Evolutionary conservation across 2,888 invertebrate species (phyloP).

Genomic region (Catocala sponsa): DNA sequence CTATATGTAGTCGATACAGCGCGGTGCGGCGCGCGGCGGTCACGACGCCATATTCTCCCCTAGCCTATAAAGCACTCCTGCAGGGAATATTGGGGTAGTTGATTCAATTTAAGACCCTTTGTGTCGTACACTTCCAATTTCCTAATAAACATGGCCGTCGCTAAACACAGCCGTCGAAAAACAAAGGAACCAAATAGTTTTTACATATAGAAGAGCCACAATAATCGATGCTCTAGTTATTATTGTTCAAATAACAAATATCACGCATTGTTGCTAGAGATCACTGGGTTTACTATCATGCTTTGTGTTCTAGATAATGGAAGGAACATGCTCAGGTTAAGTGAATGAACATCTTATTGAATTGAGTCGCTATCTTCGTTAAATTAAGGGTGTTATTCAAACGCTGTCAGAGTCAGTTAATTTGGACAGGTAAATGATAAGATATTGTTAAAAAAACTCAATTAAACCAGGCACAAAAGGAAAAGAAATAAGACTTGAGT

Average conservation of each 20-base stretch:
- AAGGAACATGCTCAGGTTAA: constrained; percentile 24
- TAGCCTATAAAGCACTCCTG: constrained; percentile 67
- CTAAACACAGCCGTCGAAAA: constrained; percentile 70
- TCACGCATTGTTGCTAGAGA: constrained; percentile 53
- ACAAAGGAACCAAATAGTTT: constrained; percentile 64
- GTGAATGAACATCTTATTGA: neutral
- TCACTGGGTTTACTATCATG: constrained; percentile 47
- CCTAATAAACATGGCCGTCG: constrained; percentile 74
- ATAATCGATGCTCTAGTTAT: constrained; percentile 66
- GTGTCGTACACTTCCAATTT: constrained; percentile 78
- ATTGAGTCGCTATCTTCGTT: neutral
- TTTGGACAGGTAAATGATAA: neutral
- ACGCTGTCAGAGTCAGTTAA: neutral
- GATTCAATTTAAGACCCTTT: constrained; percentile 84
- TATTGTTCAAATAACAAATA: constrained; percentile 71
- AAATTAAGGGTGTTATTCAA: neutral
- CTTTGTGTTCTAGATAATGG: constrained; percentile 52
- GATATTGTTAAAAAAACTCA: neutral
- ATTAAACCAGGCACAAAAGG: constrained; percentile 26
- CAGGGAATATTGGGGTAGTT: constrained; percentile 75
- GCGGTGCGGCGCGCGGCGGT: constrained; percentile 41
- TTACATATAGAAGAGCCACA: constrained; percentile 28
- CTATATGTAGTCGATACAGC: constrained; percentile 53
- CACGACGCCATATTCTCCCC: constrained; percentile 56
- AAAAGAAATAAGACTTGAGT: constrained; percentile 34